These are phyloP conservation scores for Phortica magna DNA, from an alignment of 2,888 invertebrate genomes.

Conservation along the genomic window DNA sequence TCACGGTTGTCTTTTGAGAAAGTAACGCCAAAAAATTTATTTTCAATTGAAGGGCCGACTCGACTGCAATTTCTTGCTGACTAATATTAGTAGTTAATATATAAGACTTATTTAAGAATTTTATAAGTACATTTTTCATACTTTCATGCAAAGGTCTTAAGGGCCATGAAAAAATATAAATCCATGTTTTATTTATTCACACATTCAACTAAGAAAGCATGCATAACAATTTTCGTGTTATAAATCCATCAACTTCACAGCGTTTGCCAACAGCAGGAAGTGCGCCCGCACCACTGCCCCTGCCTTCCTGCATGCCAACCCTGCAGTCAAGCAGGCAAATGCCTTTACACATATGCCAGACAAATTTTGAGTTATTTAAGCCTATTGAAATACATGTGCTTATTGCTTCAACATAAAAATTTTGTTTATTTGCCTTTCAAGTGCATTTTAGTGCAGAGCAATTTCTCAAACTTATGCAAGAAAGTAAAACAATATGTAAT, in stretches of 20 bases:
- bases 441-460: neutral
- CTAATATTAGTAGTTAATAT: too few relatives aligned
- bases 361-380: neutral
- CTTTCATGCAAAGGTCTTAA: too few relatives aligned
- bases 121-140: too few relatives aligned
- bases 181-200: neutral
- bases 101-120: too few relatives aligned
- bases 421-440: constrained; percentile 6
- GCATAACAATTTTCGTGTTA: neutral
- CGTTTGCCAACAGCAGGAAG: neutral
- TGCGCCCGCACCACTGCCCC: neutral
- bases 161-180: too few relatives aligned
- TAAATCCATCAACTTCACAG: neutral
- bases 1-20: too few relatives aligned
- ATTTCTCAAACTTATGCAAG: neutral
- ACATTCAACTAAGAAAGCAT: neutral
- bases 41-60: too few relatives aligned
- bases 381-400: neutral
- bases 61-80: too few relatives aligned
- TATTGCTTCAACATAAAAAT: neutral
- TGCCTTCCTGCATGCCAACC: neutral
- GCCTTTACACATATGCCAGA: neutral
- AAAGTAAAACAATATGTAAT: neutral
- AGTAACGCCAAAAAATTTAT: too few relatives aligned
- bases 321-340: neutral